Base-by-base conservation (phyloP, 1,140 invertebrate species). In the Drosophila fuyamai region DNA sequence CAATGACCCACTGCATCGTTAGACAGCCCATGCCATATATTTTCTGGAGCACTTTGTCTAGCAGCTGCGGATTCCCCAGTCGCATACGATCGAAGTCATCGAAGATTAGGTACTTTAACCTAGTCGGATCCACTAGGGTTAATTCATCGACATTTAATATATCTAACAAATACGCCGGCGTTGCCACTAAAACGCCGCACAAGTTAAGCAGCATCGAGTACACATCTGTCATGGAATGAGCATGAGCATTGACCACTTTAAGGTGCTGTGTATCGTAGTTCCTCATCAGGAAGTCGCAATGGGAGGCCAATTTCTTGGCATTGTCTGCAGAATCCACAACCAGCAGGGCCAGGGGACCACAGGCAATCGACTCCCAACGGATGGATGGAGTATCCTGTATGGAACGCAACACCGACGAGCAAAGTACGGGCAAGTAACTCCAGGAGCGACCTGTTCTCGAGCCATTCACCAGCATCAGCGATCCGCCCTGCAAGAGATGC, bases 131-230 rank as follows among this genome's bases (percentile, higher is more conserved):
- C 9, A 89, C 50, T 0, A 74, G 29, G 2, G 12, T 2, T 5
- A 89, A 2, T 38, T 36, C 35, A 8, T 50, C 9, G 7, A 1
- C 12, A 32, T 32, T 32, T 29, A 83, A 3, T 0, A 88, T 23
- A 0, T 36, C 10, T 1, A 43, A 5, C 1, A 83, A 40, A 2
- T 67, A 61, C 0, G 14, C 5, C 0, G 40, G 4, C 1, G 76
- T 89, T 0, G 83, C 65, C 12, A 88, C 56, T 29, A 88, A 23
- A 40, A 88, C 76, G 27, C 80, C 84, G 16, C 80, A 88, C 0
- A 67, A 53, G n/a, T 71, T 62, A 0, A 88, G 76, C 7, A 88
- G 46, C 29, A 79, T 63, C 9, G 48, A 12, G 5, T 35, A 40
- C 1, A 50, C 6, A 2, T 82, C 58, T 3, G 0, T 0, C 5